Conservation (phyloP, 2,888 invertebrate species). For the Tolmerus cingulatus region DNA sequence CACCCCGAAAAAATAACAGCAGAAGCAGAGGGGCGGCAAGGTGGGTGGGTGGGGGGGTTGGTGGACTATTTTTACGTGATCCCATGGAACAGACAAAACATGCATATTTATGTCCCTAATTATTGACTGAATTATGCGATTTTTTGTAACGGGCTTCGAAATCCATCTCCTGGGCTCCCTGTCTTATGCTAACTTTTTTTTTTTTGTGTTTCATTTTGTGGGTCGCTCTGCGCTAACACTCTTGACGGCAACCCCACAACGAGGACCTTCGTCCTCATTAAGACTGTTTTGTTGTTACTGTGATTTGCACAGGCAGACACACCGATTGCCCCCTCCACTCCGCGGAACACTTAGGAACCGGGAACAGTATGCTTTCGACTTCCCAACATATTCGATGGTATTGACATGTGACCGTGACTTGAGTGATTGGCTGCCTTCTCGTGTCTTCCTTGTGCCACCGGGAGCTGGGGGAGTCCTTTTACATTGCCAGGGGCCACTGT, state of each 20-base stretch:
- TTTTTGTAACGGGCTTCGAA: slow-evolving; percentile 40
- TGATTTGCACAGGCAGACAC: slow-evolving; percentile 45
- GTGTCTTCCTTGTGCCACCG: not conserved
- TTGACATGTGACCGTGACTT: not conserved
- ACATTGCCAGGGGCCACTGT: not conserved
- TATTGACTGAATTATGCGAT: slow-evolving; percentile 49
- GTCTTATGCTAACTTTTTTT: not conserved
- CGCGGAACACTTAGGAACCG: not conserved
- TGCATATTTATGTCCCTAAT: slow-evolving; percentile 50
- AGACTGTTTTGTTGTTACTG: slow-evolving; percentile 35
- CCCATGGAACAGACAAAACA: slow-evolving; percentile 47
- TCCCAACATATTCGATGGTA: not conserved
- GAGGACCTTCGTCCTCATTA: slow-evolving; percentile 37
- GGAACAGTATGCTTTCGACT: not conserved
- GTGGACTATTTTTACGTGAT: slow-evolving; percentile 44
- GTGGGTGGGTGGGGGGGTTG: not conserved
- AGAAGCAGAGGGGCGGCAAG: not conserved
- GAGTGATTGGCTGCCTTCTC: not conserved
- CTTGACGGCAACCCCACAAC: not conserved
- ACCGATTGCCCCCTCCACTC: not conserved
- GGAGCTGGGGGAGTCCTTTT: not conserved
- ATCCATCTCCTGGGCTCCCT: not conserved
- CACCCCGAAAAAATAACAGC: slow-evolving; percentile 6
- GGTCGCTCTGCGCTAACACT: slow-evolving; percentile 1
- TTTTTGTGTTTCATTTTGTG: not conserved